These are phyloP conservation scores for Mesoclemmys tuberculata DNA, from an alignment of 2,113 vertebrate species.

Conservation along the genomic window DNA sequence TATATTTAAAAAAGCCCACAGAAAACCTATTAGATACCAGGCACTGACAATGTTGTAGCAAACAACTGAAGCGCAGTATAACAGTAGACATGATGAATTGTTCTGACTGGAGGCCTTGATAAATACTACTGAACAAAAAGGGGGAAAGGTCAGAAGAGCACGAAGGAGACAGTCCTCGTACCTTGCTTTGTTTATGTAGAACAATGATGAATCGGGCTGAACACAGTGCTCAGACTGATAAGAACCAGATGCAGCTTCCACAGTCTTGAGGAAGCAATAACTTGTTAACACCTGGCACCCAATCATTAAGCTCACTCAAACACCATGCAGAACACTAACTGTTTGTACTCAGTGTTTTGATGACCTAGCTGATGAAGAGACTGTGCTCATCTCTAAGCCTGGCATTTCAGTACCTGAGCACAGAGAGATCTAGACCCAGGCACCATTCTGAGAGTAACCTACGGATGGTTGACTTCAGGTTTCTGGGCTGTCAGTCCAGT, in stretches of 20 bases:
- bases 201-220: not conserved
- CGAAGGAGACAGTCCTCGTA: not conserved
- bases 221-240: not conserved
- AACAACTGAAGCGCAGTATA: too few relatives aligned
- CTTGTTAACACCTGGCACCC: not conserved
- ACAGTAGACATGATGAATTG: not conserved
- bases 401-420: rapidly evolving
- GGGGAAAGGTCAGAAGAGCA: not conserved
- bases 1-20: too few relatives aligned
- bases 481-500: not conserved
- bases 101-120: not conserved
- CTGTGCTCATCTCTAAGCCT: rapidly evolving
- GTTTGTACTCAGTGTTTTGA: not conserved
- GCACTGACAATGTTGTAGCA: not conserved
- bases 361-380: not conserved
- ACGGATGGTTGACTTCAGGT: rapidly evolving
- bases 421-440: not conserved
- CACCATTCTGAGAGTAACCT: not conserved
- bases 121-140: rapidly evolving
- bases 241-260: not conserved
- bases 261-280: not conserved
- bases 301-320: not conserved
- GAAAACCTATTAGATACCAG: not conserved
- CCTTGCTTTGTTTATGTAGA: not conserved
- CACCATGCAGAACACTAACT: rapidly evolving